phyloP scores from a whole-genome alignment of 2,797 vertebrate species.

The Eulemur mongoz region DNA sequence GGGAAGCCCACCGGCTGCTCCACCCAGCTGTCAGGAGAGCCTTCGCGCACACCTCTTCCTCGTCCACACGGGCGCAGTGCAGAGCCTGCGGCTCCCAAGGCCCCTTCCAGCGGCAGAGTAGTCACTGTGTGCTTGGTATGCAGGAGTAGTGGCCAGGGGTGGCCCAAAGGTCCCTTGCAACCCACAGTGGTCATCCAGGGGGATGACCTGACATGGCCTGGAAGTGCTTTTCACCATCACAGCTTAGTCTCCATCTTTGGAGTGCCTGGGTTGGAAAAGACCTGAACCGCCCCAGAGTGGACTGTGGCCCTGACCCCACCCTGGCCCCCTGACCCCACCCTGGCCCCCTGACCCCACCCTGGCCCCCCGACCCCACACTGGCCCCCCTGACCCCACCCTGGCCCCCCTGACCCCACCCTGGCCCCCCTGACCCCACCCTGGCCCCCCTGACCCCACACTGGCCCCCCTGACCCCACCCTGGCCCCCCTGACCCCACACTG shows the following conservation, averaged over 20 bases:
- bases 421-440: background rate
- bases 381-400: background rate
- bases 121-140: accelerated
- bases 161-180: background rate
- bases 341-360: background rate
- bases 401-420: background rate
- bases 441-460: too few relatives aligned
- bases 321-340: too few relatives aligned
- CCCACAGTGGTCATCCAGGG: background rate
- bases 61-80: accelerated
- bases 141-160: background rate
- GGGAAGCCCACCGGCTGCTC: background rate
- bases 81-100: background rate
- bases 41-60: background rate
- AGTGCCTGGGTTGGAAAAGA: background rate
- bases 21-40: background rate
- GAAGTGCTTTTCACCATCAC: background rate
- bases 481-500: background rate
- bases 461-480: too few relatives aligned
- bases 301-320: background rate
- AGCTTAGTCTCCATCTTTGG: background rate
- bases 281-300: background rate
- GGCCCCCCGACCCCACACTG: background rate
- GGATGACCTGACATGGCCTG: too few relatives aligned
- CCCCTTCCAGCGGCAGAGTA: background rate